Percentiles rank a stretch among this genome's conserved stretches.
These are phyloP conservation scores for Tauraco hartlaubi DNA, from an alignment of 2,797 vertebrate genomes.

Conservation along the genomic window DNA sequence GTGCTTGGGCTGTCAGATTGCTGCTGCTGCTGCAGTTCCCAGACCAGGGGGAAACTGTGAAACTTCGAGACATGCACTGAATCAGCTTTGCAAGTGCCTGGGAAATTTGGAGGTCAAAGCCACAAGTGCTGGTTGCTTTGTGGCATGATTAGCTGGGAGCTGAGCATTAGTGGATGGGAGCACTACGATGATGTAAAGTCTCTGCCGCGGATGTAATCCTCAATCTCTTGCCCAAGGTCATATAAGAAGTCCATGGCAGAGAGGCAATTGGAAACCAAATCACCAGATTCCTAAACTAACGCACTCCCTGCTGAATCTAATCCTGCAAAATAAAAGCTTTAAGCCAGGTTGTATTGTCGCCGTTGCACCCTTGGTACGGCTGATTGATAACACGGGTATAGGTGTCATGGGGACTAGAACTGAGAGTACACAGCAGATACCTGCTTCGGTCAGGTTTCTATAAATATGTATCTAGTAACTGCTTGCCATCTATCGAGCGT, in stretches of 20 bases:
- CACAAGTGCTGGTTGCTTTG: not conserved
- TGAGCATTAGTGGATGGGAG: not conserved
- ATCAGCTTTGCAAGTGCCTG: not conserved
- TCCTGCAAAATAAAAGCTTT: not conserved
- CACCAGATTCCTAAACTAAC: not conserved
- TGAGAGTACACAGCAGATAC: not conserved
- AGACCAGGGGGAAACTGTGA: not conserved
- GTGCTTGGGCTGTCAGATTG: not conserved
- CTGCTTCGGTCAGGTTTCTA: conserved; percentile 30
- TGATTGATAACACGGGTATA: not conserved
- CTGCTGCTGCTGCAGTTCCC: not conserved
- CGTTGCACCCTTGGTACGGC: accelerated
- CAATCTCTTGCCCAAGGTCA: conserved; percentile 43
- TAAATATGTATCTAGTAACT: conserved; percentile 17
- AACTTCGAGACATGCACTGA: not conserved
- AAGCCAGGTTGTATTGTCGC: not conserved
- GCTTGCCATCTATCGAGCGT: not conserved
- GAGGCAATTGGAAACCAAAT: not conserved
- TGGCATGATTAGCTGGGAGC: not conserved
- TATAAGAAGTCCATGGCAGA: not conserved
- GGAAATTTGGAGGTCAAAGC: conserved; percentile 21
- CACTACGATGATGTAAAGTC: not conserved
- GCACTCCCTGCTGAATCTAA: not conserved
- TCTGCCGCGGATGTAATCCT: not conserved
- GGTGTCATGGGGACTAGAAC: not conserved